A percentile compares a stretch with the other conserved stretches of the same genome.
Evolutionary conservation across 2,797 vertebrate genomes (phyloP).

Genomic region (Xiphorhynchus erythropygius): DNA sequence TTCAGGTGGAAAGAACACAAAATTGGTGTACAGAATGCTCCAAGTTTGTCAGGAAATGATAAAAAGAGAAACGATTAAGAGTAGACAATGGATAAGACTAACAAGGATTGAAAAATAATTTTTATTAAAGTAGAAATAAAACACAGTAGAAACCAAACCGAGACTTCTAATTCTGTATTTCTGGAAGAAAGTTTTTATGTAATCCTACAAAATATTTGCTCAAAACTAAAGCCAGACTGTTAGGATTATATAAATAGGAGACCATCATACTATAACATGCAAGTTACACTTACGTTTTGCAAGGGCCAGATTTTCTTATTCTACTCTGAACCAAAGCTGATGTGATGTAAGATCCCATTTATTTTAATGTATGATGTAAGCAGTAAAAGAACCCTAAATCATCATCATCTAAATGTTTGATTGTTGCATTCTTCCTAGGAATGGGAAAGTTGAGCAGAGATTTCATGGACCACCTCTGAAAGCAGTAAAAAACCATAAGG

Average conservation of each 20-base stretch:
- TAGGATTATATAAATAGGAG: not conserved
- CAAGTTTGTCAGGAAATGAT: not conserved
- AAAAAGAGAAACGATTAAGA: not conserved
- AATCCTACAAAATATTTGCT: not conserved
- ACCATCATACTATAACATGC: not conserved
- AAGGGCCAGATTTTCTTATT: not conserved
- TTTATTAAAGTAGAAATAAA: not conserved
- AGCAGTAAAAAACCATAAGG: not conserved
- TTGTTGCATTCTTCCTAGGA: not conserved
- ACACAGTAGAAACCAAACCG: not conserved
- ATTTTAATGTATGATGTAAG: not conserved
- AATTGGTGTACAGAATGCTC: not conserved
- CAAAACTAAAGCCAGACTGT: not conserved
- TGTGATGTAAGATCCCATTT: not conserved
- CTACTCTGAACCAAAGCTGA: not conserved
- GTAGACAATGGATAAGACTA: not conserved
- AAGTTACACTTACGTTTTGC: not conserved
- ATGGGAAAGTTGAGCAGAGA: rapidly evolving
- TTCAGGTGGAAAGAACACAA: not conserved
- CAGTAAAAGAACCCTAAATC: not conserved
- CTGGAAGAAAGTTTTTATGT: not conserved
- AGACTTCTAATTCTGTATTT: not conserved
- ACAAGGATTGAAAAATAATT: not conserved
- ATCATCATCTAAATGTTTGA: not conserved
- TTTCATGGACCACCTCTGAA: not conserved